A percentile compares a stretch with the other conserved stretches of the same genome.
These are phyloP conservation scores for Idris sp. DNA, from an alignment of 1,140 invertebrate genomes.

Conservation along the genomic window DNA sequence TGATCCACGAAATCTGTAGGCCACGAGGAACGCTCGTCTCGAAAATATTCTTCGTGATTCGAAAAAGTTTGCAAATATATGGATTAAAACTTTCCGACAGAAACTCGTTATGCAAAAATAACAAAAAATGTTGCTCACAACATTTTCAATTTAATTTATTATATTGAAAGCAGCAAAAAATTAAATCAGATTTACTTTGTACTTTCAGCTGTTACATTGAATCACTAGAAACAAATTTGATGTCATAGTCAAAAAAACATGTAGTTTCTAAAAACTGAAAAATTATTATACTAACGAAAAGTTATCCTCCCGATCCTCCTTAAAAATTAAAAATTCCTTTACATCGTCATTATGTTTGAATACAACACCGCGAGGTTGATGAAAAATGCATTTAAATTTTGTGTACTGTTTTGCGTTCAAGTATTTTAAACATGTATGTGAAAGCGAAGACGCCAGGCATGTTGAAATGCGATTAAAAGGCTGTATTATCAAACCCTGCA, in stretches of 20 bases:
- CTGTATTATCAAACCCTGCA: conserved; percentile 14
- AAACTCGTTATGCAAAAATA: conserved; percentile 13
- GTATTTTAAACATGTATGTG: conserved; percentile 25
- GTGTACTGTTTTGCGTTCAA: conserved; percentile 9
- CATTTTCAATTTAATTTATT: neutral
- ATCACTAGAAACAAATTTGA: no score
- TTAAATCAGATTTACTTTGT: neutral
- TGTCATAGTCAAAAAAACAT: no score
- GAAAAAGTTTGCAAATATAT: conserved; percentile 30
- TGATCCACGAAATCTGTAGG: conserved; percentile 17
- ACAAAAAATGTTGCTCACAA: neutral
- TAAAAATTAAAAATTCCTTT: no score
- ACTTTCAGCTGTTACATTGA: no score
- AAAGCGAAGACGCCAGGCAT: conserved; percentile 10
- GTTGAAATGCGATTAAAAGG: conserved; percentile 25
- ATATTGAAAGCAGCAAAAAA: neutral
- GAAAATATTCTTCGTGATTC: conserved; percentile 9
- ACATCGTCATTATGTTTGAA: no score
- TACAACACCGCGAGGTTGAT: no score
- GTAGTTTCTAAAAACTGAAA: no score
- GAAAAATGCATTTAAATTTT: conserved; percentile 18
- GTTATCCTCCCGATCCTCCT: no score
- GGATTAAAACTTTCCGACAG: conserved; percentile 30
- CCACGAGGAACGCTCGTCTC: neutral
- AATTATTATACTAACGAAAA: no score